Base-by-base conservation (phyloP, 2,113 vertebrate species). In the Chaetops frenatus region DNA sequence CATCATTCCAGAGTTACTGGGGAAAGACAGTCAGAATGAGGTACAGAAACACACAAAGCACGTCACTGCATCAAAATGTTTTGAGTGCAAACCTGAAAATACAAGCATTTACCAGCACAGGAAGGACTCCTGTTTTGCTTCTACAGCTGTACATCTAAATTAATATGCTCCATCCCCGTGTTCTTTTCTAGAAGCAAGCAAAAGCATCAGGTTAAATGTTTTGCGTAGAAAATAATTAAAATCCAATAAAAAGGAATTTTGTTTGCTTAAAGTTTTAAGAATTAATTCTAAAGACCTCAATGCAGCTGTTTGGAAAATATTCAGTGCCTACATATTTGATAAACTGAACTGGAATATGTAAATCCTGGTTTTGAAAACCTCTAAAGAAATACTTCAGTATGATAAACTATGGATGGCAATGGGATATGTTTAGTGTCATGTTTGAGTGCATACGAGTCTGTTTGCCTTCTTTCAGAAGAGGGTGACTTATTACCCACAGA, bases 391-490 rank as follows among this genome's bases (percentile, higher is more conserved):
- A 81, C 74, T 90, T 94, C 76, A 81, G 61, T 81, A 64, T 74
- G 50, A 72, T 45, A 95, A 78, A 83, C 22, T 78, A 6, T 51
- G 85, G 70, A 80, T 94, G 44, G 54, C 20, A 86, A 54, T n/a
- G 33, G 11, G 60, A 36, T 95, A 97, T 89, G 82, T 92, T 92
- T 93, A 90, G 84, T 67, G 65, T 81, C 81, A 83, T 64, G 27
- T 83, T 92, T 94, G 51, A 92, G 29, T 47, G 86, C 56, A 40
- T 13, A 5, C 58, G 83, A 94, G 44, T 71, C 69, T 40, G 19
- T 67, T 82, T 87, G 51, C 71, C 56, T 86, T 93, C 85, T 40
- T 90, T 47, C 61, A 77, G 82, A 96, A 86, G 17, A 93, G 56
- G 56, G 80, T 90, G 88, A 92, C 47, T 94, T 79, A 94, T 94